Evolutionary conservation across 2,797 vertebrate species (phyloP).

Genomic region (Erethizon dorsatum): DNA sequence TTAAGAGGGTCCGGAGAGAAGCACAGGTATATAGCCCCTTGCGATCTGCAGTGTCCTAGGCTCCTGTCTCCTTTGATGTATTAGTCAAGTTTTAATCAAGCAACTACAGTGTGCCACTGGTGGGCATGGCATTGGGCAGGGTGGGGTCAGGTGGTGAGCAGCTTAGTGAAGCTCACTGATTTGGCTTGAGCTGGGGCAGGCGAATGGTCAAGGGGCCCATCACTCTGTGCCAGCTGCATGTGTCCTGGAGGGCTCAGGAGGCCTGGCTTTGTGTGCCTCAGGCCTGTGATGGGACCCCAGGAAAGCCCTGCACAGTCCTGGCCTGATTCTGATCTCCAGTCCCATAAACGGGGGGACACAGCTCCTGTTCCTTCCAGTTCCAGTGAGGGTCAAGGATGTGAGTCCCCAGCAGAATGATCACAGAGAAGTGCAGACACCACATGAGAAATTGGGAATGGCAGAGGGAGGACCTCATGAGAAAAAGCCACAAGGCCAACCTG

Average conservation of each 20-base stretch:
- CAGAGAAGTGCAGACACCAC: neutral
- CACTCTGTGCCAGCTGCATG: neutral
- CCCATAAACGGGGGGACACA: rapidly evolving
- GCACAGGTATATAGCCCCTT: neutral
- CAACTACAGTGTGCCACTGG: neutral
- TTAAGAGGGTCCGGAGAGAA: neutral
- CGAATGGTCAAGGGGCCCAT: rapidly evolving
- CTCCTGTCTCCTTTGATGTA: neutral
- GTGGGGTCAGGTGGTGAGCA: rapidly evolving
- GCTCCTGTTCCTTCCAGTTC: neutral
- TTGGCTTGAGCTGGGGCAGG: neutral
- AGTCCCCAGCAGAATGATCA: neutral
- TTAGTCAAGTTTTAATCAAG: neutral
- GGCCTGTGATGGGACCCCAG: neutral
- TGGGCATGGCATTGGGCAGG: rapidly evolving
- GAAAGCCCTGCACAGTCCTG: neutral
- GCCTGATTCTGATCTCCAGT: neutral
- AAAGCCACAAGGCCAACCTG: neutral
- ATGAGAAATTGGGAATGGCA: neutral
- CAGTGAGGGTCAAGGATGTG: neutral
- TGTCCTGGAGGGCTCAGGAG: neutral
- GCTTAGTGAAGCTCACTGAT: neutral
- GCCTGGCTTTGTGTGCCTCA: neutral
- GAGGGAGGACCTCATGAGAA: neutral
- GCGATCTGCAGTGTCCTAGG: neutral